Conservation (phyloP, 2,888 invertebrate genomes). For the Idaea aversata region DNA sequence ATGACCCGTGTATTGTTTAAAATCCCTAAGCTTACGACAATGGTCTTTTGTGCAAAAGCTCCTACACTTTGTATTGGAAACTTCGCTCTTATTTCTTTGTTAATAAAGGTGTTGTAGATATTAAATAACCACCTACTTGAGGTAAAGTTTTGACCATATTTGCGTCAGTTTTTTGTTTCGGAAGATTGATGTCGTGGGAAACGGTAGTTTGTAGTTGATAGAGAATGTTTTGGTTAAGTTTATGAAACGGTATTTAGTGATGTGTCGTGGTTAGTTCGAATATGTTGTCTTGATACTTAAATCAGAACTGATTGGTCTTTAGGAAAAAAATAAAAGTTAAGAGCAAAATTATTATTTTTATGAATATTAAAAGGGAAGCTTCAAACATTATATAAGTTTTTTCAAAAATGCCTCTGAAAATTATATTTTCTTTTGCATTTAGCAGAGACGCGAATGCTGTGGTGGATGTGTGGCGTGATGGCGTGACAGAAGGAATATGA, state of each 20-base stretch:
- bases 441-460: too few species aligned
- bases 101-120: background rate
- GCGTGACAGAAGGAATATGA: too few species aligned
- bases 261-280: conserved; percentile 18
- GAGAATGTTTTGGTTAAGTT: conserved; percentile 44
- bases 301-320: background rate
- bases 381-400: too few species aligned
- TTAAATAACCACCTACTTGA: background rate
- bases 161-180: conserved; percentile 64
- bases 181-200: conserved; percentile 63
- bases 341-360: too few species aligned
- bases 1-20: conserved; percentile 65
- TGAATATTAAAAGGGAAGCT: too few species aligned
- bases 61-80: conserved; percentile 7
- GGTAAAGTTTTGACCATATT: conserved; percentile 45
- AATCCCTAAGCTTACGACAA: conserved; percentile 45
- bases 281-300: conserved; percentile 47
- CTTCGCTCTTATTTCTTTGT: background rate
- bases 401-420: too few species aligned
- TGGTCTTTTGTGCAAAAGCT: conserved; percentile 35
- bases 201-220: conserved; percentile 19
- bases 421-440: too few species aligned
- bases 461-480: too few species aligned
- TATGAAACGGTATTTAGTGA: conserved; percentile 69
- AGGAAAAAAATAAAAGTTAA: background rate